phyloP scores from a whole-genome alignment of 2,797 vertebrate species.

The Heterohyrax brucei region DNA sequence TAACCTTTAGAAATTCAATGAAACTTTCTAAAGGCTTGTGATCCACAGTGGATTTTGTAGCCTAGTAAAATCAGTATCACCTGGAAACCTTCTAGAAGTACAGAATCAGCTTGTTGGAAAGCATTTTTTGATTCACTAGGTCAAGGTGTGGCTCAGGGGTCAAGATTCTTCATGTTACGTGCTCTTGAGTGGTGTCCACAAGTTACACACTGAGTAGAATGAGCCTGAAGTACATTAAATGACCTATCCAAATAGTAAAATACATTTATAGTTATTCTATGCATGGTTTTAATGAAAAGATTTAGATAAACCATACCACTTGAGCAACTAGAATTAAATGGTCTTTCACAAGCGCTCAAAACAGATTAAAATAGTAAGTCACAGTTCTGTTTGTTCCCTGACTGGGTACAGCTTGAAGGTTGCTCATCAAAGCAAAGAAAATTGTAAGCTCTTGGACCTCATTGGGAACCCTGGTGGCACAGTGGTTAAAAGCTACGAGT shows the following conservation, averaged over 20 bases:
- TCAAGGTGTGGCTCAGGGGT: background rate
- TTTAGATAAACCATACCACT: slow-evolving; percentile 51
- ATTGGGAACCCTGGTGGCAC: background rate
- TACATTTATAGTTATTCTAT: background rate
- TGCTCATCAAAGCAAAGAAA: slow-evolving; percentile 39
- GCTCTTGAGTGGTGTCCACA: background rate
- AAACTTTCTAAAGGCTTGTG: background rate
- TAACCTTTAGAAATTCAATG: background rate
- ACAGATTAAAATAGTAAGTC: background rate
- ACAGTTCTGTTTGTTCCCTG: background rate
- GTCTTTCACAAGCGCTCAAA: slow-evolving; percentile 59
- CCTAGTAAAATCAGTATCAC: background rate
- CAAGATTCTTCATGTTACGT: background rate
- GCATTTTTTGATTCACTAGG: background rate
- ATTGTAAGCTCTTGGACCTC: background rate
- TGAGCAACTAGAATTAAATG: slow-evolving; percentile 38
- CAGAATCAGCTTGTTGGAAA: background rate
- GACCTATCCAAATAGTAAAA: background rate
- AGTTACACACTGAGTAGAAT: background rate
- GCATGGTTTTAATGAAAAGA: slow-evolving; percentile 19
- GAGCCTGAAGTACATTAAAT: background rate
- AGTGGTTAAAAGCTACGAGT: too few relatives aligned
- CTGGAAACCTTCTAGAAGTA: background rate
- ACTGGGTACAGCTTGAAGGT: background rate
- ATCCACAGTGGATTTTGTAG: background rate